phyloP scores from a whole-genome alignment of 2,888 invertebrate species.

The Stegophylla sp. region DNA sequence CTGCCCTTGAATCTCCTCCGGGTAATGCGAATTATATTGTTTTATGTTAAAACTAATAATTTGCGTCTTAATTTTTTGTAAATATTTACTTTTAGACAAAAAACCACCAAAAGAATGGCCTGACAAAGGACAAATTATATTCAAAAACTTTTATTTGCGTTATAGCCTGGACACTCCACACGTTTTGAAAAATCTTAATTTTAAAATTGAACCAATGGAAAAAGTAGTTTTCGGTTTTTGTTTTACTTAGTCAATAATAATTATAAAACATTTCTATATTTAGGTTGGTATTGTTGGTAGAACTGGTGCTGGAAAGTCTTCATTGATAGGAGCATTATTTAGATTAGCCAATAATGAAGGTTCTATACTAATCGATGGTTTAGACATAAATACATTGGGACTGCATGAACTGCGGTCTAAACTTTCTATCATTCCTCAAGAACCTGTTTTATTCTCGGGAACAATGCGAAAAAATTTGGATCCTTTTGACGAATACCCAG shows the following conservation, averaged over 20 bases:
- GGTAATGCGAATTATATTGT: slow-evolving; percentile 60
- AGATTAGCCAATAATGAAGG: slow-evolving; percentile 82
- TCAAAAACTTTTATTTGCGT: slow-evolving; percentile 74
- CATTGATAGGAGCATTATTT: slow-evolving; percentile 79
- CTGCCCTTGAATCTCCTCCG: slow-evolving; percentile 62
- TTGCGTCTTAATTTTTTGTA: background rate
- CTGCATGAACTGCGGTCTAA: slow-evolving; percentile 77
- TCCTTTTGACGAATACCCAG: slow-evolving; percentile 82
- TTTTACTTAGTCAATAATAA: no score
- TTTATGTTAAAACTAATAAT: background rate
- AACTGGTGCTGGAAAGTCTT: slow-evolving; percentile 85
- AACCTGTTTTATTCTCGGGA: slow-evolving; percentile 85
- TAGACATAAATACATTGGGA: slow-evolving; percentile 75
- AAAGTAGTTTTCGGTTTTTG: slow-evolving; percentile 66
- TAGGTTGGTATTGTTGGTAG: slow-evolving; percentile 83
- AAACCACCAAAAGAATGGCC: slow-evolving; percentile 75
- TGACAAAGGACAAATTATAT: slow-evolving; percentile 73
- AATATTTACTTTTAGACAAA: slow-evolving; percentile 44
- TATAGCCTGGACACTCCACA: slow-evolving; percentile 77
- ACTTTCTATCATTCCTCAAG: slow-evolving; percentile 85
- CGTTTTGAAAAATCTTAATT: slow-evolving; percentile 76
- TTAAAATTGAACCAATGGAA: slow-evolving; percentile 71
- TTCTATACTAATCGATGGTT: slow-evolving; percentile 79
- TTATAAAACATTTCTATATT: no score
- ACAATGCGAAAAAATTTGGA: slow-evolving; percentile 88